Evolutionary conservation across 2,888 invertebrate species (phyloP).

Genomic region (Agonopterix alstromeriana): DNA sequence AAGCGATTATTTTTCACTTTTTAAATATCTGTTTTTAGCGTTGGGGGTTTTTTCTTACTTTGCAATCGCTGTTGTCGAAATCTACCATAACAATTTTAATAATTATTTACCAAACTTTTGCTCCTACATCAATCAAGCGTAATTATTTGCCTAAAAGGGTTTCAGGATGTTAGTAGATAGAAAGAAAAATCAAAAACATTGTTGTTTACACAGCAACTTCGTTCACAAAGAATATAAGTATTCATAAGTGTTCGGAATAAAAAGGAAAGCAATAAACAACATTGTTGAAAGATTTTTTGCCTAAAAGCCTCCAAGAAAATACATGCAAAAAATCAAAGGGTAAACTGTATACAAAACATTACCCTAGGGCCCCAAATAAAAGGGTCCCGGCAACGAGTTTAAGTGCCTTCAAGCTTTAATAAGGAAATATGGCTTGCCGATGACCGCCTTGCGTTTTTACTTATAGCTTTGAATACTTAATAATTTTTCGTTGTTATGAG

Average conservation of each 20-base stretch:
- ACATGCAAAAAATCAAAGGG: conserved; percentile 44
- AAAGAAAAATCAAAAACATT: too few relatives aligned
- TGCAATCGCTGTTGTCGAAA: too few relatives aligned
- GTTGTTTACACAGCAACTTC: too few relatives aligned
- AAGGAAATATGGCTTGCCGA: conserved; percentile 7
- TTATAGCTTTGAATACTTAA: not conserved
- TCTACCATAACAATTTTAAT: too few relatives aligned
- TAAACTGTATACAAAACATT: conserved; percentile 30
- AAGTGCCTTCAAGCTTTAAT: conserved; percentile 9
- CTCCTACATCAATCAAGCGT: too few relatives aligned
- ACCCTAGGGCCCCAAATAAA: conserved; percentile 9
- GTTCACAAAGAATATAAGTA: too few relatives aligned
- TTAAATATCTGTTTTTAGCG: too few relatives aligned
- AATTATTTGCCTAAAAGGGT: too few relatives aligned
- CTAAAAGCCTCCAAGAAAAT: conserved; percentile 14
- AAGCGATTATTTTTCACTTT: too few relatives aligned
- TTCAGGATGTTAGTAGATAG: too few relatives aligned
- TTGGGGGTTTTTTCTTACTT: too few relatives aligned
- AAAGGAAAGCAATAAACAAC: conserved; percentile 8
- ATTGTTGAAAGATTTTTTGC: conserved; percentile 14
- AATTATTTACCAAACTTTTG: too few relatives aligned
- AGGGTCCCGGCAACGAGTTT: conserved; percentile 8
- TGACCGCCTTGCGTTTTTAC: conserved; percentile 1
- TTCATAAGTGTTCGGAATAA: not conserved
- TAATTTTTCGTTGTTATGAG: not conserved